Evolutionary conservation across 2,797 vertebrate species (phyloP).

Genomic region (Lithobates pipiens): DNA sequence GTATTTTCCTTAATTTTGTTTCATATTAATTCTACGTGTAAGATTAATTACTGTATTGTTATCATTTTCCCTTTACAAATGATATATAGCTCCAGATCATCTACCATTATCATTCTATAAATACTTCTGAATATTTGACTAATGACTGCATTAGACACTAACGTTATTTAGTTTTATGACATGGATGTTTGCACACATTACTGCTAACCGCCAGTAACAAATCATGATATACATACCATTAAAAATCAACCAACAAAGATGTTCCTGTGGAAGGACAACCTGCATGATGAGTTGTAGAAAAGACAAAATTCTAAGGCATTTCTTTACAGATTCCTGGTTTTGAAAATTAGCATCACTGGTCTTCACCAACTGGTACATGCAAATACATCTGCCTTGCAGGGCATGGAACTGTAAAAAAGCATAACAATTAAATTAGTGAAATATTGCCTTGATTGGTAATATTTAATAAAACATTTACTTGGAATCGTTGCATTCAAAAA

Average conservation of each 20-base stretch:
- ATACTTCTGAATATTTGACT: too few species aligned
- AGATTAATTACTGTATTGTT: too few species aligned
- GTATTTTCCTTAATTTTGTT: too few species aligned
- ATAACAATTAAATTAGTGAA: neutral
- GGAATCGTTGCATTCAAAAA: too few species aligned
- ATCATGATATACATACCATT: conserved; percentile 80
- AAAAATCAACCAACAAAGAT: conserved; percentile 88
- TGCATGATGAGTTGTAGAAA: conserved; percentile 87
- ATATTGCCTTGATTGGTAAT: neutral
- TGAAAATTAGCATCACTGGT: conserved; percentile 70
- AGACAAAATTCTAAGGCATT: conserved; percentile 81
- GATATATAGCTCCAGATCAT: too few species aligned
- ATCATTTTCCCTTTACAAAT: too few species aligned
- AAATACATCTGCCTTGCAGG: conserved; percentile 82
- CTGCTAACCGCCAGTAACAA: neutral
- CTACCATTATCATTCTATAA: too few species aligned
- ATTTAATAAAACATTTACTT: too few species aligned
- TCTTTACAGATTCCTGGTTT: conserved; percentile 75
- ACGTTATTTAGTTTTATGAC: too few species aligned
- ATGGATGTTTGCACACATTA: too few species aligned
- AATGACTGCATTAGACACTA: too few species aligned
- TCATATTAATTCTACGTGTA: too few species aligned
- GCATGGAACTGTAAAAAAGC: conserved; percentile 80
- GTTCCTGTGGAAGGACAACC: conserved; percentile 84
- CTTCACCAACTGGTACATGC: conserved; percentile 84